phyloP scores from a whole-genome alignment of 1,140 invertebrate species.

The Pseudomyrmex sp. region DNA sequence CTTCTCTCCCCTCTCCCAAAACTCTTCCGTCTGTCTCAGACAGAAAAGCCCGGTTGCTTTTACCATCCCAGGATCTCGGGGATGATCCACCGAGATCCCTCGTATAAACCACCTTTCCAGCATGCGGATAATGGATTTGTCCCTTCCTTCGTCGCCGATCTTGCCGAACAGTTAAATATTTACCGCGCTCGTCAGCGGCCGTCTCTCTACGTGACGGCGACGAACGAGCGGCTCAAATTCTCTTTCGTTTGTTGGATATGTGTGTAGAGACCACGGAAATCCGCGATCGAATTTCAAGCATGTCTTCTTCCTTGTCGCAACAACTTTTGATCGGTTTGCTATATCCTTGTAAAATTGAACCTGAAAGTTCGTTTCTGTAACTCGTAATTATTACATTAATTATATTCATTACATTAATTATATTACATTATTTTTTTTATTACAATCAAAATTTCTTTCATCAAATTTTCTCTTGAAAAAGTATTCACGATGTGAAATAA shows the following conservation, averaged over 20 bases:
- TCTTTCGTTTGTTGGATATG: neutral
- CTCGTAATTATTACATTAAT: no score
- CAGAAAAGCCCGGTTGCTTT: slow-evolving; percentile 27
- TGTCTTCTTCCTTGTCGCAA: no score
- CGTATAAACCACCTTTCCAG: slow-evolving; percentile 38
- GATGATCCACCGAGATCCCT: slow-evolving; percentile 25
- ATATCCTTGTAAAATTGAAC: no score
- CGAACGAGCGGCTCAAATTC: slow-evolving; percentile 8
- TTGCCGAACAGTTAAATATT: slow-evolving; percentile 43
- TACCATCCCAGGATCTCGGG: neutral
- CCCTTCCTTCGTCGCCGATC: neutral
- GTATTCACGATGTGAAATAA: no score
- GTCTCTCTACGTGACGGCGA: slow-evolving; percentile 10
- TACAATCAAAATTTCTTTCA: no score
- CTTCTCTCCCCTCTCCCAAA: neutral
- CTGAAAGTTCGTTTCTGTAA: no score
- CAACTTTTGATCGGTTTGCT: no score
- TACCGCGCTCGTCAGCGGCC: slow-evolving; percentile 14
- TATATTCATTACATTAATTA: no score
- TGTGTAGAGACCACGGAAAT: neutral
- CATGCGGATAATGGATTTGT: slow-evolving; percentile 43
- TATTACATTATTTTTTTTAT: no score
- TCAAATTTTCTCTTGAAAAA: no score
- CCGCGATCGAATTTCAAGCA: neutral
- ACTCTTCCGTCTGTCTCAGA: slow-evolving; percentile 41